Evolutionary conservation across 2,888 invertebrate genomes (phyloP), one percentile per base, ranked within the genome.

Genomic region (Ormyrus labotus): DNA sequence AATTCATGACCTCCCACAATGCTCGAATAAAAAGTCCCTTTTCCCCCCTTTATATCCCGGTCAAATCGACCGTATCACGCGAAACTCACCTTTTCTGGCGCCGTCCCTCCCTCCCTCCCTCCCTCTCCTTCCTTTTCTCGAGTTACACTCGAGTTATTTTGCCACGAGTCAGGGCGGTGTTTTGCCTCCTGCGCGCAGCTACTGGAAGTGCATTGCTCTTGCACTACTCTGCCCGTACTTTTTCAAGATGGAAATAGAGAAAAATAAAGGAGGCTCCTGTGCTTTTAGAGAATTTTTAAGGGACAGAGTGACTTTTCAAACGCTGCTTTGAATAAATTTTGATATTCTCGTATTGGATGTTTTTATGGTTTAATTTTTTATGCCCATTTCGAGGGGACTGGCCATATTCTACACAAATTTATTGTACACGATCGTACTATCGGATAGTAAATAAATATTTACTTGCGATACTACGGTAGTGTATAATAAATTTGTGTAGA

Each of bases 81-180:
- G 70, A 75, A 65, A 70, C 70, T 75, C 51, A 61, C 10, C 57
- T 48, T 5, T 50, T 60, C 61, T 47, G 8, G 34, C 57, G 5
- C 51, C 50, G 34, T 47, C 13, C 47, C 68, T 68, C 45, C n/a
- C 34, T 70, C 53, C 48, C 50, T 57, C 5, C 11, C 13, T 60
- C 11, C 50, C 45, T 47, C 57, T 50, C 11, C 19, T 50, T 67
- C 51, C 45, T 68, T 80, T 60, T 68, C 73, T 81, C 72, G 63
- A 71, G 76, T 80, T 76, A 72, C 80, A 68, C 76, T 76, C 72
- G 72, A 80, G 53, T 80, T 80, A 71, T 72, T 75, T 71, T 45
- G 61, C 60, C 50, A 3, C 53, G 7, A 53, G 64, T 65, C 65
- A 74, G n/a, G 73, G 58, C 68, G 72, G 51, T 74, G 79, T 79